Conservation (phyloP, 2,888 invertebrate species). For the Saturnia pavonia region DNA sequence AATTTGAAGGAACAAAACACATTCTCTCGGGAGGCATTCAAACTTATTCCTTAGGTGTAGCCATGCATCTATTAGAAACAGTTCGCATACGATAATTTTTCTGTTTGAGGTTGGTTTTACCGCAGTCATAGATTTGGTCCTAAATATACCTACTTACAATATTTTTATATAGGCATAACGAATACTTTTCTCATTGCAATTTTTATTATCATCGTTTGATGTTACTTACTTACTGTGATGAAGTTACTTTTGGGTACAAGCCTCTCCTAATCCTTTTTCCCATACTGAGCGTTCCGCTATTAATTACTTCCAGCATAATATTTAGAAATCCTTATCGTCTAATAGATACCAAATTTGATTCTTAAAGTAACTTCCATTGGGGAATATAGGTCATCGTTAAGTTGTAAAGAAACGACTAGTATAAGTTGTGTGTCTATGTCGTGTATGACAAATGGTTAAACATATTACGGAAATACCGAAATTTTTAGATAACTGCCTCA, state of each 20-base stretch:
- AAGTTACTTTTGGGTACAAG: too few species aligned
- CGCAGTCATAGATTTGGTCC: background rate
- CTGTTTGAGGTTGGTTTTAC: background rate
- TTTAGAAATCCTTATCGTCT: background rate
- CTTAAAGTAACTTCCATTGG: background rate
- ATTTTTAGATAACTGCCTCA: constrained; percentile 24
- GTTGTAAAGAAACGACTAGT: background rate
- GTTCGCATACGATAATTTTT: background rate
- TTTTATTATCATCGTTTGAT: too few species aligned
- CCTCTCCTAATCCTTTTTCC: background rate
- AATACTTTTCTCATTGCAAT: too few species aligned
- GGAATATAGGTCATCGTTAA: background rate
- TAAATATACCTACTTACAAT: too few species aligned
- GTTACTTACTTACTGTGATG: too few species aligned
- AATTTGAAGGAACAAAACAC: background rate
- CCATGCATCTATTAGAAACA: background rate
- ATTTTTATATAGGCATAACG: too few species aligned
- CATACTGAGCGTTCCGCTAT: background rate
- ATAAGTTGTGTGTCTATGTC: background rate
- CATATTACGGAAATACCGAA: constrained; percentile 20
- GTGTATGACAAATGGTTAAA: constrained; percentile 8
- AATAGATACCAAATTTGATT: background rate
- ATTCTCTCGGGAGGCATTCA: background rate
- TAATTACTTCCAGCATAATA: background rate
- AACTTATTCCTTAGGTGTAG: background rate